These are phyloP conservation scores for Siderastrea siderea DNA, from an alignment of 92 coral and sea anemone genomes.

Conservation along the genomic window DNA sequence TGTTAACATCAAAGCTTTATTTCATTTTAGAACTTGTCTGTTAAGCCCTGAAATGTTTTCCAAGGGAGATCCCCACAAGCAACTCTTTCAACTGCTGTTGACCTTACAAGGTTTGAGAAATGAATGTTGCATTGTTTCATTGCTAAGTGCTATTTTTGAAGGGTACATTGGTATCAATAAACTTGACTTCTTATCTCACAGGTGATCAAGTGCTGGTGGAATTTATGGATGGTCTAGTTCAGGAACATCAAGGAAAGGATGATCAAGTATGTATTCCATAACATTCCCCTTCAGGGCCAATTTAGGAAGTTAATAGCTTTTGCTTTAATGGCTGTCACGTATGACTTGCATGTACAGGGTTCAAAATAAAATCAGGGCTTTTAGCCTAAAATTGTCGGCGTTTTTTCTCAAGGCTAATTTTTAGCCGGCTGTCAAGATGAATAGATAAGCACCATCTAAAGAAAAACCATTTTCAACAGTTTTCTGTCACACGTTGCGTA, in stretches of 20 bases:
- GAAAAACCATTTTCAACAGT: too few species aligned
- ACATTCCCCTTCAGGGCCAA: too few species aligned
- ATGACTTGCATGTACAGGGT: too few species aligned
- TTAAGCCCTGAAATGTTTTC: constrained; percentile 91
- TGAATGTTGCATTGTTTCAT: background rate
- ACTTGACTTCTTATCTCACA: constrained; percentile 4
- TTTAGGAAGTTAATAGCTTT: too few species aligned
- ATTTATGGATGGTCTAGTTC: constrained; percentile 62
- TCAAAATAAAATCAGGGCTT: too few species aligned
- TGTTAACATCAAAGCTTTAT: background rate
- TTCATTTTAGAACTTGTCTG: constrained; percentile 81
- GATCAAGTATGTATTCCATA: constrained; percentile 47
- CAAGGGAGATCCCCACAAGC: constrained; percentile 81
- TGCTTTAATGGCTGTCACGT: too few species aligned
- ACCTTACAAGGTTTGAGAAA: constrained; percentile 81
- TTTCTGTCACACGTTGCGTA: too few species aligned
- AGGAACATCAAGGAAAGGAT: constrained; percentile 49
- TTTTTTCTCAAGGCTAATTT: too few species aligned
- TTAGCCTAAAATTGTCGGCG: too few species aligned
- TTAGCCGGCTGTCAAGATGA: too few species aligned
- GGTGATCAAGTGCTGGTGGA: constrained; percentile 49
- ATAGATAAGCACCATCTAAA: too few species aligned
- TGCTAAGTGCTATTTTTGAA: background rate
- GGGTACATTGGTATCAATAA: background rate
- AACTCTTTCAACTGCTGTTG: constrained; percentile 76